Evolutionary conservation across 2,113 vertebrate species (phyloP).

Genomic region (Scartelaos histophorus): DNA sequence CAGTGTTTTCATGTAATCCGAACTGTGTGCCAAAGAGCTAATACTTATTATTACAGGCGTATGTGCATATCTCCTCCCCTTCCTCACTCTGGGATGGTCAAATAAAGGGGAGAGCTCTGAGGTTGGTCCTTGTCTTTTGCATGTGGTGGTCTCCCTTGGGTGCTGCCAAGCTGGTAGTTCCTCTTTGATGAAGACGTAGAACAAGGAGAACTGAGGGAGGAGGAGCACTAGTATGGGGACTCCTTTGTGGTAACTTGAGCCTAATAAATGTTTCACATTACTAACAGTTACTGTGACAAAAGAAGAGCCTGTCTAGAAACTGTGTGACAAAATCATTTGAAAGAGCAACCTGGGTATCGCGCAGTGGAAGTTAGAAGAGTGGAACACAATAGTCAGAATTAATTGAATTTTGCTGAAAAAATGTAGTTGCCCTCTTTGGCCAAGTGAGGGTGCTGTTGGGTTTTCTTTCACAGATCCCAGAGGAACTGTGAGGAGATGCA

Average conservation of each 20-base stretch:
- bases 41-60: background rate
- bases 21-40: background rate
- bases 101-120: conserved; percentile 31
- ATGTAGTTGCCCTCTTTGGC: conserved; percentile 32
- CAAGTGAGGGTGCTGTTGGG: conserved; percentile 70
- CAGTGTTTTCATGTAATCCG: background rate
- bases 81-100: conserved; percentile 37
- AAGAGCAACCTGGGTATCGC: conserved; percentile 31
- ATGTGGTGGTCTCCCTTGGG: conserved; percentile 21
- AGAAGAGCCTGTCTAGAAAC: conserved; percentile 52
- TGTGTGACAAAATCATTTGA: conserved; percentile 42
- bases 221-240: conserved; percentile 41
- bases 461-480: conserved; percentile 59
- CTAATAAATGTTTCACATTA: conserved; percentile 60
- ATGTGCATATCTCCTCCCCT: background rate
- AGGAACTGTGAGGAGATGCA: conserved; percentile 55
- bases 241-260: conserved; percentile 58
- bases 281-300: conserved; percentile 65
- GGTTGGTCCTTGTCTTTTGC: conserved; percentile 19
- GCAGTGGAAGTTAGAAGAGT: background rate
- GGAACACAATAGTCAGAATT: background rate
- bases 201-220: conserved; percentile 45
- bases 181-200: conserved; percentile 52
- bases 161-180: conserved; percentile 27
- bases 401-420: background rate